Conservation (phyloP, 2,797 vertebrate species). For the Etheostoma perlongum region DNA sequence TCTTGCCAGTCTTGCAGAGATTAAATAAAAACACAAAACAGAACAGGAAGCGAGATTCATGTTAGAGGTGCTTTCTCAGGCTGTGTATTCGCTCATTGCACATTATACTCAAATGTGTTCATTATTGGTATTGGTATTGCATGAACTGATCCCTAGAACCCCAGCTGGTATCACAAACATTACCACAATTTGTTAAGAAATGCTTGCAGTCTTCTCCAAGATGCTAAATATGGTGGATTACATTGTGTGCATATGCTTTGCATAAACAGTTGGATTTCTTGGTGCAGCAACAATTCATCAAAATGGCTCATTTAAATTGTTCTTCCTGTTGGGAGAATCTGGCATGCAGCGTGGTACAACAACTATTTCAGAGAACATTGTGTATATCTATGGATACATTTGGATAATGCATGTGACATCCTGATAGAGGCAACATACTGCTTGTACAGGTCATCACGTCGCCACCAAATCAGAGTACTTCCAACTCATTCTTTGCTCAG, state of each 20-base stretch:
- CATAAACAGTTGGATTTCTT: slow-evolving; percentile 21
- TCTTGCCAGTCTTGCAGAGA: slow-evolving; percentile 20
- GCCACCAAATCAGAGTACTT: background rate
- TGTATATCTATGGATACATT: background rate
- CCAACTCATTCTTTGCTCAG: too few species aligned
- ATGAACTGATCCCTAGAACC: background rate
- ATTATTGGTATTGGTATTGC: too few species aligned
- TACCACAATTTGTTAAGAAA: background rate
- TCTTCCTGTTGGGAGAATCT: slow-evolving; percentile 1
- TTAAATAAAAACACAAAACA: slow-evolving; percentile 10
- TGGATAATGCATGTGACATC: background rate
- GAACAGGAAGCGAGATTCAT: slow-evolving; percentile 23
- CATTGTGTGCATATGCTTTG: slow-evolving; percentile 24
- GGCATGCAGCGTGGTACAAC: background rate
- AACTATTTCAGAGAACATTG: background rate
- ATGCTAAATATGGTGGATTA: background rate
- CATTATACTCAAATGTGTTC: background rate
- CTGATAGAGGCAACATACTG: background rate
- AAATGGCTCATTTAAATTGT: background rate
- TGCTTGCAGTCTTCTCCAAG: background rate
- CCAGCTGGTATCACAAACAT: slow-evolving; percentile 5
- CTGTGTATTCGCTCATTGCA: background rate
- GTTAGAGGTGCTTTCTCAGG: background rate
- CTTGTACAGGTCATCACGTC: background rate
- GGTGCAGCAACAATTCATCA: background rate